Evolutionary conservation across 2,113 vertebrate species (phyloP).

Genomic region (Oryzias celebensis): DNA sequence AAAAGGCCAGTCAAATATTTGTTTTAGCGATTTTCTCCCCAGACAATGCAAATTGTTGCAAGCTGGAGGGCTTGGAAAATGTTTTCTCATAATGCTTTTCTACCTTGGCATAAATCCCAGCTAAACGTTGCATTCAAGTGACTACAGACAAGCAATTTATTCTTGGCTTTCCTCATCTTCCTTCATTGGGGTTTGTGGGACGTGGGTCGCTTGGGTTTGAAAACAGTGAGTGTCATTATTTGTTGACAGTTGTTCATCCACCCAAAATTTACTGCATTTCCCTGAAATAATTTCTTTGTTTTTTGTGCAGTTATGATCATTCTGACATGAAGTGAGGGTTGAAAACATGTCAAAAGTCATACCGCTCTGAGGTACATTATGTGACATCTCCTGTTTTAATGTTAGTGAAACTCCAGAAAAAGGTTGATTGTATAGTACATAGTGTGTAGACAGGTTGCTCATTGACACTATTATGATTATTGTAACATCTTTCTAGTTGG

Average conservation of each 20-base stretch:
- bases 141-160: slow-evolving; percentile 81
- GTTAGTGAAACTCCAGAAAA: too few species aligned
- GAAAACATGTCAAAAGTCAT: slow-evolving; percentile 56
- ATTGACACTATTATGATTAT: too few species aligned
- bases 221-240: slow-evolving; percentile 72
- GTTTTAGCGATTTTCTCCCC: slow-evolving; percentile 79
- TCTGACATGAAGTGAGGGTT: slow-evolving; percentile 55
- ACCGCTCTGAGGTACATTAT: slow-evolving; percentile 32
- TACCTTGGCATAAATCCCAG: slow-evolving; percentile 79
- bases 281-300: slow-evolving; percentile 56
- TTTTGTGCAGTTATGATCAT: slow-evolving; percentile 42
- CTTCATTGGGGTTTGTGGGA: slow-evolving; percentile 50
- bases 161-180: slow-evolving; percentile 63
- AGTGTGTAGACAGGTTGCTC: too few species aligned
- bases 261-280: slow-evolving; percentile 63
- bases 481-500: too few species aligned
- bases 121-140: slow-evolving; percentile 81
- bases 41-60: slow-evolving; percentile 83
- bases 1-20: slow-evolving; percentile 78
- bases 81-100: slow-evolving; percentile 76
- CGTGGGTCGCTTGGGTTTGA: slow-evolving; percentile 55
- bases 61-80: slow-evolving; percentile 81
- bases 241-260: slow-evolving; percentile 75
- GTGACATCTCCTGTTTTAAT: slow-evolving; percentile 18
- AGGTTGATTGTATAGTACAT: too few species aligned